Conservation (phyloP, 2,113 vertebrate species). For the Grammomys surdaster region DNA sequence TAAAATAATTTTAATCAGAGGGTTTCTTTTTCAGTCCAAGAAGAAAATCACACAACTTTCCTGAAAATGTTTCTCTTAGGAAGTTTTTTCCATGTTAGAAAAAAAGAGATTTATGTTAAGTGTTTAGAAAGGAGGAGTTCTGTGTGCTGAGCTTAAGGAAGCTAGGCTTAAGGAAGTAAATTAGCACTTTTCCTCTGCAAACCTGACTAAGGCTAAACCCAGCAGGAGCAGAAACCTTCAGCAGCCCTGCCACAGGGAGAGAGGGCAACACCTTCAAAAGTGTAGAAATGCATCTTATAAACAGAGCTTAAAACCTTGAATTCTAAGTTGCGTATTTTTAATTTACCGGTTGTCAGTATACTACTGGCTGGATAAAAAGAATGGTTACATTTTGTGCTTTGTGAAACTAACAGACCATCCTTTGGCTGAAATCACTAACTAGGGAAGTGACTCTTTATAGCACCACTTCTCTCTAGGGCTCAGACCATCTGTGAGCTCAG, state of each 20-base stretch:
- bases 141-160: background rate
- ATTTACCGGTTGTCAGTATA: conserved; percentile 34
- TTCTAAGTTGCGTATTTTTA: conserved; percentile 50
- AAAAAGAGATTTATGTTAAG: conserved; percentile 20
- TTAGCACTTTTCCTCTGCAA: background rate
- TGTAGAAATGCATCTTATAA: background rate
- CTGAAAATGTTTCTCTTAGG: background rate
- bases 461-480: background rate
- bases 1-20: conserved; percentile 58
- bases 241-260: background rate
- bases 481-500: background rate
- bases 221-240: background rate
- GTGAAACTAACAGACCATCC: background rate
- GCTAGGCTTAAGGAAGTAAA: background rate
- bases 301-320: conserved; percentile 6
- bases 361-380: conserved; percentile 20
- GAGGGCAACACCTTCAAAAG: background rate
- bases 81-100: background rate
- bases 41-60: conserved; percentile 2
- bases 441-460: background rate
- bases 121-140: conserved; percentile 2
- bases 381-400: background rate
- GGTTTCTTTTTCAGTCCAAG: background rate
- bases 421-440: conserved; percentile 21
- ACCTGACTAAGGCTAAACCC: conserved; percentile 26